A percentile compares a stretch with the other conserved stretches of the same genome.
Evolutionary conservation across 2,113 vertebrate species (phyloP).

Genomic region (Opisthocomus hoazin): DNA sequence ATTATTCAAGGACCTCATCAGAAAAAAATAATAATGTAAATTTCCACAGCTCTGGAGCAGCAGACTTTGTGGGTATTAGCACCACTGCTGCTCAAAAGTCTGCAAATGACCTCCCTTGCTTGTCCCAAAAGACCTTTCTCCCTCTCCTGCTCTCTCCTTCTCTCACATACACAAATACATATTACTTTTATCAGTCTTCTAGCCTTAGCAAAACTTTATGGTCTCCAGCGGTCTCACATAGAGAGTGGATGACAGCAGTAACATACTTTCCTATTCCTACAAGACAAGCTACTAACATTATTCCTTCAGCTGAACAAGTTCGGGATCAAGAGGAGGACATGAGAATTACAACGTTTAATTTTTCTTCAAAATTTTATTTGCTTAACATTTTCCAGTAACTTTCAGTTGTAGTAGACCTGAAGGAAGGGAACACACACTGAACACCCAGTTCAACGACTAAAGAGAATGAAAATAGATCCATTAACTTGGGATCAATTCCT

Average conservation of each 20-base stretch:
- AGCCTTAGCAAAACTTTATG: background rate
- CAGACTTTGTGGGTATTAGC: background rate
- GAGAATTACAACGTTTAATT: background rate
- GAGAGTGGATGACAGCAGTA: background rate
- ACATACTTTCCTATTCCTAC: background rate
- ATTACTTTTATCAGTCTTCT: background rate
- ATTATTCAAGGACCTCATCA: background rate
- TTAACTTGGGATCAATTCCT: background rate
- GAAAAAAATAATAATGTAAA: background rate
- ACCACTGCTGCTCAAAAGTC: background rate
- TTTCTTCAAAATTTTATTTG: background rate
- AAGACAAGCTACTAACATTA: background rate
- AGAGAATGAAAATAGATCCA: background rate
- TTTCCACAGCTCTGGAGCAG: slow-evolving; percentile 8
- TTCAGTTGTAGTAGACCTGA: background rate
- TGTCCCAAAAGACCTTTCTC: background rate
- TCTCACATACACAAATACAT: background rate
- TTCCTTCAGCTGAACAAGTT: background rate
- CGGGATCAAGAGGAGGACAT: background rate
- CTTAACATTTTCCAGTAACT: background rate
- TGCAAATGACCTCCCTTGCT: background rate
- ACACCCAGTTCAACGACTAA: background rate
- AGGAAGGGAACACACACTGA: background rate
- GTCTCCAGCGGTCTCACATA: background rate
- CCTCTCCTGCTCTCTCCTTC: background rate